Evolutionary conservation across 2,888 invertebrate species (phyloP), one percentile per base, ranked within the genome.

Genomic region (Strigamia crassipes): DNA sequence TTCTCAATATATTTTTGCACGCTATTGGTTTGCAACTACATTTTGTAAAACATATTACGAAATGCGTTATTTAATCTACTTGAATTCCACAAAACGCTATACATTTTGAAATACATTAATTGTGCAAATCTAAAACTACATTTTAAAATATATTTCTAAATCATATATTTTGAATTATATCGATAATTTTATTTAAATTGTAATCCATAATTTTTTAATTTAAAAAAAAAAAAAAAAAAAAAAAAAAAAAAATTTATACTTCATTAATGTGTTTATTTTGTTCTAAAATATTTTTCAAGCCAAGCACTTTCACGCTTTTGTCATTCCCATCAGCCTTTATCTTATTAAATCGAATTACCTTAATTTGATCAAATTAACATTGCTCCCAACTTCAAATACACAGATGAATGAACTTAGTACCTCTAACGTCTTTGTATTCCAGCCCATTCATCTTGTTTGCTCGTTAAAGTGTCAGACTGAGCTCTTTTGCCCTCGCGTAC

Each of bases 401-500:
- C 73, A 27, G 73, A 73, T 73, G 31, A 31, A 73, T 73, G 73
- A 73, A 73, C 73, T 73, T 73, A 27, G 73, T 73, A 31, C 12
- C 73, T 12, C 27, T 27, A n/a, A 73, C 73, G 73, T 73, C 73
- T 73, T 73, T 73, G 73, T 73, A 73, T 73, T 73, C 31, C 13
- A 73, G 73, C 73, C 31, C 73, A 73, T 73, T 73, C 31, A 73
- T 73, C 73, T 73, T 27, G 73, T 73, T 73, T 9, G 73, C 73
- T 73, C 73, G 73, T 73, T 73, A 73, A 73, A 73, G 73, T 73
- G 73, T 73, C 73, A 73, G 73, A 27, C 73, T 73, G 15, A 13
- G 73, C 73, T 73, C 73, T 31, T 73, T 73, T 73, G 73, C 73
- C 73, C 73, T 31, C 23, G 46, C 56, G 31, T 73, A 73, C 31